A percentile compares a stretch with the other conserved stretches of the same genome.
phyloP scores from a whole-genome alignment of 2,888 invertebrate species.

The Podotricha telesiphe region DNA sequence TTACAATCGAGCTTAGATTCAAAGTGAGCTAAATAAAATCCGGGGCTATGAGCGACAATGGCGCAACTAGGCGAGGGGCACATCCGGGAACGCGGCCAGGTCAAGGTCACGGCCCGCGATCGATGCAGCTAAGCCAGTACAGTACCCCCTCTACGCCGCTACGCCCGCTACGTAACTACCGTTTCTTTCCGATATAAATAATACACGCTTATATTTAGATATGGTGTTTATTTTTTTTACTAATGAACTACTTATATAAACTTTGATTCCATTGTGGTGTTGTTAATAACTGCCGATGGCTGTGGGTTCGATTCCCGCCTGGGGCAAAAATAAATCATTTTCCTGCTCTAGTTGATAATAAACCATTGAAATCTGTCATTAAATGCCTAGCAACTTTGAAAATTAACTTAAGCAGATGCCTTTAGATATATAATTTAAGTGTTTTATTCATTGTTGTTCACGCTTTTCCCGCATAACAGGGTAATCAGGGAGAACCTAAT shows the following conservation, averaged over 20 bases:
- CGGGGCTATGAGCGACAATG: conserved; percentile 67
- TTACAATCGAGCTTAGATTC: conserved; percentile 31
- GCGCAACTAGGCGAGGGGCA: conserved; percentile 73
- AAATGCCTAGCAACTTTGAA: too few species aligned
- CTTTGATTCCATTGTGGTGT: neutral
- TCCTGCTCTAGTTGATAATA: too few species aligned
- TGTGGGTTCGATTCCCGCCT: neutral
- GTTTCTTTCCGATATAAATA: conserved; percentile 24
- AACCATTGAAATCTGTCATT: too few species aligned
- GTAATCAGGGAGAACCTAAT: too few species aligned
- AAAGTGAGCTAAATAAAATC: conserved; percentile 57
- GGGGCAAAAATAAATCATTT: neutral
- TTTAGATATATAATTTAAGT: too few species aligned
- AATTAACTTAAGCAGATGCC: too few species aligned
- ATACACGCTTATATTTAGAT: conserved; percentile 26
- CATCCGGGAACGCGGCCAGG: conserved; percentile 84
- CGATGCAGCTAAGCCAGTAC: conserved; percentile 82
- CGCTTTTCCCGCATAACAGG: too few species aligned
- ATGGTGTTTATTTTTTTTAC: neutral
- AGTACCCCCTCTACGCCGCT: conserved; percentile 57
- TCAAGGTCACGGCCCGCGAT: conserved; percentile 86
- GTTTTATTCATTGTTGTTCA: too few species aligned
- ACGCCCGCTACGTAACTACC: conserved; percentile 42
- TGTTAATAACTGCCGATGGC: neutral
- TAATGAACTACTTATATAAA: neutral